These are phyloP conservation scores for Cranoglanis bouderius DNA, from an alignment of 2,113 vertebrate species.

Conservation along the genomic window DNA sequence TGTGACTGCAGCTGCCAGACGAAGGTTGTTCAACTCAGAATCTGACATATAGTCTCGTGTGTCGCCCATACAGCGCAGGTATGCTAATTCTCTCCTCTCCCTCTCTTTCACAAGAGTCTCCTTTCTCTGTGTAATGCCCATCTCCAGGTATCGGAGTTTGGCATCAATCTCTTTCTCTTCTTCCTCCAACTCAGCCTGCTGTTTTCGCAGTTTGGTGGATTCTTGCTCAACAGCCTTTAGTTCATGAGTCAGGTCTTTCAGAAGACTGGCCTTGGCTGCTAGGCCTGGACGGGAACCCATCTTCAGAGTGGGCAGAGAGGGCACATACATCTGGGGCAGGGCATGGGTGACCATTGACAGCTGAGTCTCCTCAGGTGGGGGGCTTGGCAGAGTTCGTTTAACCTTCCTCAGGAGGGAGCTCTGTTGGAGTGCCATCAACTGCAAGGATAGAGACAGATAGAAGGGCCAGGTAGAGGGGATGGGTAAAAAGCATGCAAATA, in stretches of 20 bases:
- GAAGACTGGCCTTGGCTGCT: constrained; percentile 90
- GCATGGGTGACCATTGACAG: constrained; percentile 84
- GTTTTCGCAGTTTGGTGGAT: constrained; percentile 94
- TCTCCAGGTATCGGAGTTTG: constrained; percentile 93
- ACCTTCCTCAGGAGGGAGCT: constrained; percentile 93
- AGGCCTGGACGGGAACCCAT: constrained; percentile 70
- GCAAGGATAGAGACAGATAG: constrained; percentile 57
- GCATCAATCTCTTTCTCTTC: constrained; percentile 99
- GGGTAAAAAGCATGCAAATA: constrained; percentile 60
- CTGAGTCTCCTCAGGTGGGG: constrained; percentile 92
- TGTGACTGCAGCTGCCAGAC: constrained; percentile 76
- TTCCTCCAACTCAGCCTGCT: constrained; percentile 96
- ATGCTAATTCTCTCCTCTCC: constrained; percentile 86
- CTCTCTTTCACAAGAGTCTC: constrained; percentile 91
- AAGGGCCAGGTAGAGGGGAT: constrained; percentile 58
- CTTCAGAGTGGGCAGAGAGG: constrained; percentile 83
- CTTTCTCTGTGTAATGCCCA: constrained; percentile 95
- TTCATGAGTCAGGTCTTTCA: constrained; percentile 94
- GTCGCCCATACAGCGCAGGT: constrained; percentile 87
- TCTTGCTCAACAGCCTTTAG: constrained; percentile 96
- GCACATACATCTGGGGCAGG: constrained; percentile 84
- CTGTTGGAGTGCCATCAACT: constrained; percentile 90
- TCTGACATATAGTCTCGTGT: constrained; percentile 93
- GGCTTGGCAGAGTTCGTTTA: constrained; percentile 96
- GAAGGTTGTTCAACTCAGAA: constrained; percentile 91